Base-by-base conservation (phyloP, 2,888 invertebrate species). In the Gandaritis pyraliata region DNA sequence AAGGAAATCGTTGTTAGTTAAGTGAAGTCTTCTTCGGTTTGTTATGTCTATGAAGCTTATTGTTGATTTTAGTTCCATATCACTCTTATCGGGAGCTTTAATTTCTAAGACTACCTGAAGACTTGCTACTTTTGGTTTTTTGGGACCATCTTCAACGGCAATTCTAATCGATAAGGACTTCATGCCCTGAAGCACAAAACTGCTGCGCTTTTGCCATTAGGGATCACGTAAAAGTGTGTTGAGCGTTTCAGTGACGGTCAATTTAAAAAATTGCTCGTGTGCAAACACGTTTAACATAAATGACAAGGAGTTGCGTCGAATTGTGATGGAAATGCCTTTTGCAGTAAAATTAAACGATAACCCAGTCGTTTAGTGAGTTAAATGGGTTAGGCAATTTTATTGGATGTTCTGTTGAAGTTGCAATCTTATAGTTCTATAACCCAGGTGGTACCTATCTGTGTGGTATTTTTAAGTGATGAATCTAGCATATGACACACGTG, bases 301-400 rank as follows among this genome's bases (percentile, higher is more conserved):
- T 90, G 91, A 91, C 91, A 90, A 91, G 91, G 76, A 91, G 92
- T 91, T 85, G 86, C 88, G 85, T 87, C 88, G 88, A 88, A 90
- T 91, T 91, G 92, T 92, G 88, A 92, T 91, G 90, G 91, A 90
- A 91, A 91, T 89, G 87, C 86, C 90, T 87, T 90, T 88, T 90
- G 91, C 90, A 91, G 90, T 92, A 90, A 91, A 92, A 91, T 90
- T 90, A 91, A 90, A 92, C 90, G 87, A 91, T 91, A 91, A 90
- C 87, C 80, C 86, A 78, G 87, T 84, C 90, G 88, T 90, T 91
- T 89, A 88, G 89, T 82, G 86, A 85, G 87, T 90, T 90, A 89
- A 91, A 87, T 86, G 83, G 88, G 83, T 87, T 84, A 88, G 83
- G 74, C 72, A 65, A 71, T 86, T 90, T 91, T 90, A 90, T 90